Base-by-base conservation (phyloP, 23 tunicate genomes). In the Diplosoma virens region DNA sequence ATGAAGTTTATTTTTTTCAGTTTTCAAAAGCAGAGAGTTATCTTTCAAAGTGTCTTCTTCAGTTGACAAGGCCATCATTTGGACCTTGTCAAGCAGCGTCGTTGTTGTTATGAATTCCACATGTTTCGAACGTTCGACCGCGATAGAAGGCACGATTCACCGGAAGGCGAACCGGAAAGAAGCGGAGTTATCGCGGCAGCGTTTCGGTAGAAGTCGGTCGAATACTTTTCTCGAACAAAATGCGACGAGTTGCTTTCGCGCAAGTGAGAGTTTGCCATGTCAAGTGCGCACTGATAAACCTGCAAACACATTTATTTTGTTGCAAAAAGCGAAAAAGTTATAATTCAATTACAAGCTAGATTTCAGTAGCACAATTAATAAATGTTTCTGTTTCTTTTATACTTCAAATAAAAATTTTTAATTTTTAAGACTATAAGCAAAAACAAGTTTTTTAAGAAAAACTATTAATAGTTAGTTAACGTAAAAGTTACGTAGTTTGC, bases 191-290 rank as follows among this genome's bases (percentile, higher is more conserved):
- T 50, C 26, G 20, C 48, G 26, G 78, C 78, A 1, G 34, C 60
- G 34, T 48, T 11, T 7, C 46, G 6, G 9, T 48, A 33, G 16
- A 25, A 7, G 6, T 34, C 4, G 3, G 78, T 14, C 14, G 35
- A 14, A 23, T 72, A 72, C 25, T 72, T 72, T 72, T 72, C 78
- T 17, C 78, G 59, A 29, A 72, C 61, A 48, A 72, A 72, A 48
- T 48, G 78, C 2, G 33, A 5, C 20, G 60, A 47, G 17, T 72
- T 28, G 33, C 33, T 72, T 24, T 47, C 78, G 4, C 48, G 37
- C n/a, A 72, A 14, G 61, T 72, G 78, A 27, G 35, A 47, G 21
- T 48, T 47, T 3, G 78, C 61, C 78, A 72, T 5, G 33, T 72
- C 78, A 7, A 72, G 7, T 36, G 30, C 78, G 47, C 78, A 72